A percentile compares a stretch with the other conserved stretches of the same genome.
These are phyloP conservation scores for Probaryconus sp. DNA, from an alignment of 1,140 invertebrate genomes.

Conservation along the genomic window DNA sequence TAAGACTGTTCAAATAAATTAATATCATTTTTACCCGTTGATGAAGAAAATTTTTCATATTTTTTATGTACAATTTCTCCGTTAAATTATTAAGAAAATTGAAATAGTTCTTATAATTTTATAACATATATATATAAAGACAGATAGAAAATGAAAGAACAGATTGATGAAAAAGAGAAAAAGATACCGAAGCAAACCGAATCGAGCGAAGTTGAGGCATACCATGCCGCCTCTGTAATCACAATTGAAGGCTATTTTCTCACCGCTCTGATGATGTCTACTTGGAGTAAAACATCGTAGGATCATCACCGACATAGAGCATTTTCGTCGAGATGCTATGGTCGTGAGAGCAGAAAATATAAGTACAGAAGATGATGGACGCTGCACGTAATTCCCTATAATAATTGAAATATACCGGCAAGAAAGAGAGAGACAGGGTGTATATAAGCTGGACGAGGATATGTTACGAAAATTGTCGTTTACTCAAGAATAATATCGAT, in stretches of 20 bases:
- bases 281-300: constrained; percentile 73
- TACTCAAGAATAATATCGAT: constrained; percentile 38
- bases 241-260: constrained; percentile 80
- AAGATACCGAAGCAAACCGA: constrained; percentile 32
- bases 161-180: constrained; percentile 13
- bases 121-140: no score
- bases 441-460: constrained; percentile 26
- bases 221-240: constrained; percentile 77
- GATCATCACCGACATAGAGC: constrained; percentile 69
- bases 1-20: no score
- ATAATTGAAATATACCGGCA: constrained; percentile 79
- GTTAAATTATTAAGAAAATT: no score
- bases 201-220: constrained; percentile 65
- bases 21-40: no score
- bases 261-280: constrained; percentile 73
- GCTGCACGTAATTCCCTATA: constrained; percentile 78
- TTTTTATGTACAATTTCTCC: no score
- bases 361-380: constrained; percentile 79
- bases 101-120: no score
- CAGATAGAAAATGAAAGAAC: constrained; percentile 28
- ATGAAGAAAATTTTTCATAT: no score
- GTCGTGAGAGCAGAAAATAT: constrained; percentile 76
- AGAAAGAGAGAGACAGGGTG: constrained; percentile 45
- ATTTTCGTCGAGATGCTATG: constrained; percentile 62
- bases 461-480: constrained; percentile 53